These are phyloP conservation scores for Pseudomyrmex cubaensis DNA, from an alignment of 1,140 invertebrate genomes.

Conservation along the genomic window DNA sequence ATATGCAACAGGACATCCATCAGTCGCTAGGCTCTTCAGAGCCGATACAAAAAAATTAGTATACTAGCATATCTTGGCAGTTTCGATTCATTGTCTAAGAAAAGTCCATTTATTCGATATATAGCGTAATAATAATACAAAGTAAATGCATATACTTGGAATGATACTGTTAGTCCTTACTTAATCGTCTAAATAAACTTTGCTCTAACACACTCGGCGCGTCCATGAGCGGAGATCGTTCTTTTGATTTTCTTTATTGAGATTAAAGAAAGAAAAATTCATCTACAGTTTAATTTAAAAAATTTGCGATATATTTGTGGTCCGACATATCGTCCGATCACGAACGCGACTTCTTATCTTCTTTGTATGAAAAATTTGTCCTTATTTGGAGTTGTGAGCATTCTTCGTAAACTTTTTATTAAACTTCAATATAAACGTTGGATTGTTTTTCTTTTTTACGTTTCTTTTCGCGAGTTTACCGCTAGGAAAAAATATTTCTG, in stretches of 20 bases:
- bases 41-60: slow-evolving; percentile 53
- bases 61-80: slow-evolving; percentile 70
- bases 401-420: slow-evolving; percentile 42
- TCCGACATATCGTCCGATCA: slow-evolving; percentile 36
- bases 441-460: slow-evolving; percentile 5
- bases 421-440: slow-evolving; percentile 39
- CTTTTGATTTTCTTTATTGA: slow-evolving; percentile 65
- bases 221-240: slow-evolving; percentile 50
- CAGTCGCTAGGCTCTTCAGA: slow-evolving; percentile 53
- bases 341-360: slow-evolving; percentile 14
- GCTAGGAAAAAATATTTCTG: slow-evolving; percentile 40
- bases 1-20: slow-evolving; percentile 15
- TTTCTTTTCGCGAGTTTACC: background rate
- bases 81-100: slow-evolving; percentile 70
- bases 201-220: background rate
- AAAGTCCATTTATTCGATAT: slow-evolving; percentile 64
- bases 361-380: slow-evolving; percentile 39
- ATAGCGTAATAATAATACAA: slow-evolving; percentile 70
- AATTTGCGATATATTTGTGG: slow-evolving; percentile 2
- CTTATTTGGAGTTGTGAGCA: slow-evolving; percentile 36
- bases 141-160: slow-evolving; percentile 80
- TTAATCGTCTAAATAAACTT: slow-evolving; percentile 58
- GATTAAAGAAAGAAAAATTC: slow-evolving; percentile 35
- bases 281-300: background rate
- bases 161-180: slow-evolving; percentile 73